phyloP scores from a whole-genome alignment of 2,888 invertebrate genomes.

The Tanypteryx hageni region DNA sequence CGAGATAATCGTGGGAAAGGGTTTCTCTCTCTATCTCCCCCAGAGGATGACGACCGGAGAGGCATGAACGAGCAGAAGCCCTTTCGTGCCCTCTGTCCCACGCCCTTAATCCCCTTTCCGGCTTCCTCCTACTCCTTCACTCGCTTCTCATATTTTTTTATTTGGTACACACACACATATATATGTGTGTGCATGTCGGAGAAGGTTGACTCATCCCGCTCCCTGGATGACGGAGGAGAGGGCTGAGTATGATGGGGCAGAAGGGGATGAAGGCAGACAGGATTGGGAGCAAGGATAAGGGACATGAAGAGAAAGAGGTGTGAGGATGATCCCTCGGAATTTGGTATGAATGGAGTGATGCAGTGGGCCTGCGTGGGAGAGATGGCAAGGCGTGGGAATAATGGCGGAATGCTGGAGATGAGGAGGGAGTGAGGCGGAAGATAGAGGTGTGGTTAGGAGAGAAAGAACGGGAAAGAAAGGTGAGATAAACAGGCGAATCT shows the following conservation, averaged over 20 bases:
- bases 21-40: background rate
- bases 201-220: too few relatives aligned
- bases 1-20: conserved; percentile 14
- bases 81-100: background rate
- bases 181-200: too few relatives aligned
- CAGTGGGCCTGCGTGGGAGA: background rate
- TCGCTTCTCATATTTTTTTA: background rate
- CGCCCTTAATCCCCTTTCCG: background rate
- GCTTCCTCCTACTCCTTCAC: background rate
- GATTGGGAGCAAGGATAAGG: too few relatives aligned
- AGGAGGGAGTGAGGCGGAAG: background rate
- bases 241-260: too few relatives aligned
- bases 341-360: too few relatives aligned
- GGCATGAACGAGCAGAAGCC: background rate
- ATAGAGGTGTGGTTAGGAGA: background rate
- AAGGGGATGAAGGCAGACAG: too few relatives aligned
- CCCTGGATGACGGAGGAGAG: too few relatives aligned
- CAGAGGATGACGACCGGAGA: background rate
- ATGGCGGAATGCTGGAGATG: background rate
- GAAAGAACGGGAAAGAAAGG: too few relatives aligned
- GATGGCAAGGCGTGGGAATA: background rate
- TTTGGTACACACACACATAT: too few relatives aligned
- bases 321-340: too few relatives aligned
- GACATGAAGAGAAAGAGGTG: too few relatives aligned
- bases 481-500: background rate